These are phyloP conservation scores for Pasiphila rectangulata DNA, from an alignment of 2,888 invertebrate genomes.

Conservation along the genomic window DNA sequence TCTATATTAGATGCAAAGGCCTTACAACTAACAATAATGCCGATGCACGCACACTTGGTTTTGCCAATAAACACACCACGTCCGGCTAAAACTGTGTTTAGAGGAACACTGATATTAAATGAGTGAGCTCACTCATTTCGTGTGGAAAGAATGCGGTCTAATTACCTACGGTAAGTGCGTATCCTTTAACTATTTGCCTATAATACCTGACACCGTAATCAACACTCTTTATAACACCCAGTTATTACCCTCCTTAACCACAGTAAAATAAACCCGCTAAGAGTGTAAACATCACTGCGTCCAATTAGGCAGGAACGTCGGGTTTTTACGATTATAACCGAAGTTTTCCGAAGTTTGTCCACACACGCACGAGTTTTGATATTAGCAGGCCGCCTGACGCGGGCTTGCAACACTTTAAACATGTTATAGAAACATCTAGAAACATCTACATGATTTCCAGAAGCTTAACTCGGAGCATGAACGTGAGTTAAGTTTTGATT, in stretches of 20 bases:
- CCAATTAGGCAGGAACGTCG: conserved; percentile 13
- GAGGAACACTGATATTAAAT: too few species aligned
- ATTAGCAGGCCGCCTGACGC: conserved; percentile 15
- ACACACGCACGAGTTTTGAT: conserved; percentile 8
- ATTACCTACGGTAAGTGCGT: too few species aligned
- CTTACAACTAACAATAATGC: too few species aligned
- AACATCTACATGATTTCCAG: conserved; percentile 7
- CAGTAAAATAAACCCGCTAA: conserved; percentile 15
- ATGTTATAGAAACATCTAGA: conserved; percentile 1
- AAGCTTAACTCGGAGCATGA: conserved; percentile 4
- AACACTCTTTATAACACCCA: conserved; percentile 8
- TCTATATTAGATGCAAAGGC: too few species aligned
- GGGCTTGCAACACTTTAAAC: conserved; percentile 6
- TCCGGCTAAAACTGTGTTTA: too few species aligned
- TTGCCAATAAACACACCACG: too few species aligned
- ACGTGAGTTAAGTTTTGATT: neutral
- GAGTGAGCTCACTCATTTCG: too few species aligned
- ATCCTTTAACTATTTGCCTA: too few species aligned
- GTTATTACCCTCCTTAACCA: conserved; percentile 10
- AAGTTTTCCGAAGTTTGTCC: conserved; percentile 23
- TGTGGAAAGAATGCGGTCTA: too few species aligned
- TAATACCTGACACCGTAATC: neutral
- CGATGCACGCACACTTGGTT: too few species aligned
- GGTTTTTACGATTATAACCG: conserved; percentile 21
- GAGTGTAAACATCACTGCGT: conserved; percentile 6